Base-by-base conservation (phyloP, 2,113 vertebrate species). In the Circaetus cinerascens region DNA sequence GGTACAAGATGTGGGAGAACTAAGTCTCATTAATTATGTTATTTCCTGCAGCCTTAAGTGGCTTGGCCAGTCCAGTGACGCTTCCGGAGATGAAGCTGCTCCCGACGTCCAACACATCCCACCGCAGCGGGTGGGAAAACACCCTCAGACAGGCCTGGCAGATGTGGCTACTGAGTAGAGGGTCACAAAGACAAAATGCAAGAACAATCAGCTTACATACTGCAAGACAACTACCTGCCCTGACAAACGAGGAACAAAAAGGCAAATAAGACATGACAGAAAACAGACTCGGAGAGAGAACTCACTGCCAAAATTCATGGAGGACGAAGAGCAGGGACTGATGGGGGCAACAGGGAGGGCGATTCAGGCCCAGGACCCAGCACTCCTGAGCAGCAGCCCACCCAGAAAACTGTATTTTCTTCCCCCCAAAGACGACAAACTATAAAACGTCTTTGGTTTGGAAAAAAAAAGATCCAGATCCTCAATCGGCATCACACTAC, bases 31-130 rank as follows among this genome's bases (percentile, higher is more conserved):
- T 96, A 96, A 90, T 88, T 94, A 88, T 88, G 95, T 83, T 86
- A 96, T 72, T 98, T 97, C 97, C 97, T 97, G 96, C 85, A 96
- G 80, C 79, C 80, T 51, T 81, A 93, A 91, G 93, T 96, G 87
- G 96, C 90, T 96, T 62, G 81, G 93, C 89, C 94, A 90, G 91
- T 93, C 80, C 60, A 41, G 81, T 27, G 91, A 96, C 73, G 13
- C 89, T 93, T 95, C 94, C 41, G 73, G 81, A 62, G 73, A 16
- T 1, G 3, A 41, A 93, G 88, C 88, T 78, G 81, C 96, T 90
- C 92, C 93, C 0, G 0, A 38, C 0, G 9, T 30, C 83, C 32
- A 6, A 21, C 30, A 79, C 48, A 64, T 72, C 79, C 78, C 20
- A 2, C 14, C 36, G 0, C 25, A 67, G 41, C 3, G 5, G 56